Evolutionary conservation across 1,140 invertebrate genomes (phyloP).

Genomic region (Pseudoatta argentina): DNA sequence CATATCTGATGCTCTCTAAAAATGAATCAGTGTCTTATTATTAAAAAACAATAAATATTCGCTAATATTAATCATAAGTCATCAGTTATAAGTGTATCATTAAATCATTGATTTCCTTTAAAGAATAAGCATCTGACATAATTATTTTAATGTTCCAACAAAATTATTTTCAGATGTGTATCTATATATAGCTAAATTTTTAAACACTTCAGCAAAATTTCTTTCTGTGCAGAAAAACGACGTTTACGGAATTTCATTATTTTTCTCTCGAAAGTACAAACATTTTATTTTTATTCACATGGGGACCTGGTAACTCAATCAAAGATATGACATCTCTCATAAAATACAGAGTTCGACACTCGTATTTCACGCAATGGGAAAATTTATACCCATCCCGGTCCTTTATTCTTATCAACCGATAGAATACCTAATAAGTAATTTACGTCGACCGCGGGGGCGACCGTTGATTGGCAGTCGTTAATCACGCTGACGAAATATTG

Average conservation of each 20-base stretch:
- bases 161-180: too few relatives aligned
- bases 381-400: not conserved
- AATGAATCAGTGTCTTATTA: too few relatives aligned
- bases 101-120: too few relatives aligned
- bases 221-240: not conserved
- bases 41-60: too few relatives aligned
- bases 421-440: conserved; percentile 69
- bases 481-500: conserved; percentile 69
- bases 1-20: too few relatives aligned
- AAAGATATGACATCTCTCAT: not conserved
- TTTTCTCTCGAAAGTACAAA: not conserved
- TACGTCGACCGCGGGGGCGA: conserved; percentile 52
- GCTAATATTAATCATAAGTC: too few relatives aligned
- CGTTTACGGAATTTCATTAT: too few relatives aligned
- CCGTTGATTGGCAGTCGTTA: conserved; percentile 63
- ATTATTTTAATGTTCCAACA: too few relatives aligned
- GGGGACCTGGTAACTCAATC: not conserved
- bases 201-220: too few relatives aligned
- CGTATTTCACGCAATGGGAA: conserved; percentile 9
- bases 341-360: not conserved
- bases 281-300: not conserved
- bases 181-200: too few relatives aligned
- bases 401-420: conserved; percentile 54
- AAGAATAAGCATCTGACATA: too few relatives aligned
- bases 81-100: too few relatives aligned